Evolutionary conservation across 2,888 invertebrate genomes (phyloP).

Genomic region (Andrena fulva): DNA sequence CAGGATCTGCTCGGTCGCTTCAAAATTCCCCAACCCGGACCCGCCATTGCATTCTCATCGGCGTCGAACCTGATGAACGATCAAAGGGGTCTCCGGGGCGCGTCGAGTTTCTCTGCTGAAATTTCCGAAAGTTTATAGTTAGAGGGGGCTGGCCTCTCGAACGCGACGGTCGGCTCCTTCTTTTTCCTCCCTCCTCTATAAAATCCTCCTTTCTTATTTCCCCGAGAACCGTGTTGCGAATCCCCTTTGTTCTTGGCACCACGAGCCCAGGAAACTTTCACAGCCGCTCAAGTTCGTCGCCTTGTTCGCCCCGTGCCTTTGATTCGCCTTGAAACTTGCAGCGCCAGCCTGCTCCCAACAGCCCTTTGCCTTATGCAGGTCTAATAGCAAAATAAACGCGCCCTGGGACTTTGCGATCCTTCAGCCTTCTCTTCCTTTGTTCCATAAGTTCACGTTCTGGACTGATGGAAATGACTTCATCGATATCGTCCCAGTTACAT

Average conservation of each 20-base stretch:
- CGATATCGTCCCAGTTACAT: neutral
- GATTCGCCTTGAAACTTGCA: slow-evolving; percentile 18
- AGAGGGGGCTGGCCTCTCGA: neutral
- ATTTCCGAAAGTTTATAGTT: slow-evolving; percentile 33
- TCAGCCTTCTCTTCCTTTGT: neutral
- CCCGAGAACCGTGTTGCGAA: neutral
- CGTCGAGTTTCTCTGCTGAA: neutral
- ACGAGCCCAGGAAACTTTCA: slow-evolving; percentile 6
- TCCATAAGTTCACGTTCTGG: neutral
- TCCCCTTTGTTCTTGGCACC: slow-evolving; percentile 29
- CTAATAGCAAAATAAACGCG: neutral
- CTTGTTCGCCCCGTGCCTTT: slow-evolving; percentile 6
- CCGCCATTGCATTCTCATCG: slow-evolving; percentile 40
- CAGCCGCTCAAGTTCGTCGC: slow-evolving; percentile 14
- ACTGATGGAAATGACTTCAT: neutral
- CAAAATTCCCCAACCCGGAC: slow-evolving; percentile 55
- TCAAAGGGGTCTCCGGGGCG: slow-evolving; percentile 4
- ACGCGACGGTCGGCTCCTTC: neutral
- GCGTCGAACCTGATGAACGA: slow-evolving; percentile 39
- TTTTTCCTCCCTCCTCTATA: neutral
- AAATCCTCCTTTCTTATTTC: neutral
- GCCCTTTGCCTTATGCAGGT: neutral
- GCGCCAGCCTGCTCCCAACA: slow-evolving; percentile 1
- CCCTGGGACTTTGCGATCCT: neutral
- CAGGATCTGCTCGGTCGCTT: slow-evolving; percentile 46